Conservation (phyloP, 2,888 invertebrate genomes). For the Chrysolina americana region DNA sequence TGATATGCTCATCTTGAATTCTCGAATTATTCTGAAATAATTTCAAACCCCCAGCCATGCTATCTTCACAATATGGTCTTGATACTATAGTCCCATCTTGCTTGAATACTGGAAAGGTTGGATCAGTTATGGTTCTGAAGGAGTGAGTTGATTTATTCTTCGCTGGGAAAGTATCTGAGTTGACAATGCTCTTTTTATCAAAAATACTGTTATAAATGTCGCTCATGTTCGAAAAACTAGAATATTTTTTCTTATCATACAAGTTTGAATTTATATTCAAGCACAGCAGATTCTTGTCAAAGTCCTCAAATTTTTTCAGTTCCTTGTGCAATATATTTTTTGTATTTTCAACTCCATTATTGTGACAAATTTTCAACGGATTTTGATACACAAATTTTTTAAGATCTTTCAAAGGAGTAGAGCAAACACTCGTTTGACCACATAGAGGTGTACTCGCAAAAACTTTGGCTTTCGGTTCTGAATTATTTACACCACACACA, state of each 20-base stretch:
- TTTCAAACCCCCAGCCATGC: slow-evolving; percentile 24
- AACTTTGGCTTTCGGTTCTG: slow-evolving; percentile 38
- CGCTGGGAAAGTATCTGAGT: slow-evolving; percentile 56
- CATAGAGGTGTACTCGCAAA: slow-evolving; percentile 70
- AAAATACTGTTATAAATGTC: slow-evolving; percentile 72
- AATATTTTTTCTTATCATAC: slow-evolving; percentile 63
- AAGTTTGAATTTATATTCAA: slow-evolving; percentile 51
- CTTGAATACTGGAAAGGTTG: slow-evolving; percentile 83
- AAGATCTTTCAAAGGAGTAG: slow-evolving; percentile 82
- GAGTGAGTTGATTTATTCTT: slow-evolving; percentile 37
- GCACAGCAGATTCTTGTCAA: slow-evolving; percentile 37
- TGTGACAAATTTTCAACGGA: slow-evolving; percentile 82
- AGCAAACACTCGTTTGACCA: slow-evolving; percentile 83
- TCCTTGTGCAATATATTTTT: slow-evolving; percentile 67
- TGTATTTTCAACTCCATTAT: slow-evolving; percentile 69
- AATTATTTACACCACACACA: slow-evolving; percentile 59
- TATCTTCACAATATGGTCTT: slow-evolving; percentile 35
- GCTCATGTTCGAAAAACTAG: slow-evolving; percentile 78
- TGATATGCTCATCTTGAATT: slow-evolving; percentile 30
- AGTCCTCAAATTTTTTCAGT: slow-evolving; percentile 59
- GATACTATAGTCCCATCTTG: slow-evolving; percentile 83
- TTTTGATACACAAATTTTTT: slow-evolving; percentile 80
- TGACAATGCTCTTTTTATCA: slow-evolving; percentile 14
- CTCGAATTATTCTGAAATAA: slow-evolving; percentile 25
- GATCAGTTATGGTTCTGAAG: slow-evolving; percentile 83